Evolutionary conservation across 2,113 vertebrate species (phyloP).

Genomic region (Lampris incognitus): DNA sequence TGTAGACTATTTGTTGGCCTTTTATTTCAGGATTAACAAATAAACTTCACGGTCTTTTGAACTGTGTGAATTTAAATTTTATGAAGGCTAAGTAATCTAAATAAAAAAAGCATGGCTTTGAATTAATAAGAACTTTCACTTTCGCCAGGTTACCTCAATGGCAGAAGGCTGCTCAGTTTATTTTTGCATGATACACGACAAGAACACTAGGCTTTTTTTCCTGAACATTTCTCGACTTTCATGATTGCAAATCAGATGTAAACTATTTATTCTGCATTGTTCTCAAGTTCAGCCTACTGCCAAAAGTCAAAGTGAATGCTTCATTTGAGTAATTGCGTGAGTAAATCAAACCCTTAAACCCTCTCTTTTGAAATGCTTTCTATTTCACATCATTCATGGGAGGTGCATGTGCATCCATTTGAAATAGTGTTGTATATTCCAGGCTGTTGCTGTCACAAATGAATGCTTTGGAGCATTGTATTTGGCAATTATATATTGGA

Average conservation of each 20-base stretch:
- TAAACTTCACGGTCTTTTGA: no score
- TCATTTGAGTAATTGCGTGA: neutral
- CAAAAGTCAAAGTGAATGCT: neutral
- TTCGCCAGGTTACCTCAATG: no score
- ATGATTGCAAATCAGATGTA: neutral
- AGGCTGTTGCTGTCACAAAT: neutral
- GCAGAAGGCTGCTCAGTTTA: no score
- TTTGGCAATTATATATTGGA: conserved; percentile 18
- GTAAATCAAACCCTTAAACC: neutral
- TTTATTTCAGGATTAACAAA: neutral
- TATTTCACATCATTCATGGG: neutral
- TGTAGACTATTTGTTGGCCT: neutral
- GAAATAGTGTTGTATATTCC: neutral
- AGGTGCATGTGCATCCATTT: neutral
- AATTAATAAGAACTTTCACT: no score
- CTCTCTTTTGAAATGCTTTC: neutral
- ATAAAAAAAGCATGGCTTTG: no score
- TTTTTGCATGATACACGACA: neutral
- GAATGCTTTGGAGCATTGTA: conserved; percentile 1
- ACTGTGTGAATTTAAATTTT: no score
- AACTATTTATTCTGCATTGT: neutral
- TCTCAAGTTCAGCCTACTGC: neutral
- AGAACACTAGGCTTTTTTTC: neutral
- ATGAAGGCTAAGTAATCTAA: no score
- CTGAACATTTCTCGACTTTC: neutral